Evolutionary conservation across 1,140 invertebrate genomes (phyloP).

Genomic region (Drosophila tropicalis): DNA sequence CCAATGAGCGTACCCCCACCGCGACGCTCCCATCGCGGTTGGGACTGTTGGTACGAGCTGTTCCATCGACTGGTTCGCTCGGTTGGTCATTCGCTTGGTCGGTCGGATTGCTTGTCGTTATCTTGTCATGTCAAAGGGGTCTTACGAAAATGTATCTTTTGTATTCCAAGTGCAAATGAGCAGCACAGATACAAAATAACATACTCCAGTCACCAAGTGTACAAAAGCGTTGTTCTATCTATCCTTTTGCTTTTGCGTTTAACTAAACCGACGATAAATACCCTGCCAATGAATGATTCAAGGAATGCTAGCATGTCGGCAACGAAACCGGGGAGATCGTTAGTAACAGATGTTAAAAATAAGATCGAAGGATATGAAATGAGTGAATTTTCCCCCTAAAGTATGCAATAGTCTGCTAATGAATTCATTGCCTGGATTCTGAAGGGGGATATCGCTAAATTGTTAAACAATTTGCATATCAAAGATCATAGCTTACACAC

Average conservation of each 20-base stretch:
- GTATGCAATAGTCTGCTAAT: too few species aligned
- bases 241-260: neutral
- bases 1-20: constrained; percentile 64
- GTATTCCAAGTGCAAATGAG: constrained; percentile 82
- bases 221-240: neutral
- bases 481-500: too few species aligned
- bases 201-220: constrained; percentile 30
- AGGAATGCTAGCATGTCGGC: too few species aligned
- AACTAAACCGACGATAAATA: neutral
- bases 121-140: constrained; percentile 83
- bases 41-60: neutral
- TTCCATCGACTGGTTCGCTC: constrained; percentile 1
- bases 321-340: too few species aligned
- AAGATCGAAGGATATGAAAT: too few species aligned
- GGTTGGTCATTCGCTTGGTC: constrained; percentile 53
- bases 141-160: constrained; percentile 82
- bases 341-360: too few species aligned
- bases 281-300: too few species aligned
- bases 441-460: too few species aligned
- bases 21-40: neutral
- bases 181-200: constrained; percentile 73
- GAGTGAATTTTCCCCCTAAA: too few species aligned
- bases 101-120: constrained; percentile 80
- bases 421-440: too few species aligned
- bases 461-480: too few species aligned